Conservation (phyloP, 1,140 invertebrate genomes). For the Brachionus sp. region DNA sequence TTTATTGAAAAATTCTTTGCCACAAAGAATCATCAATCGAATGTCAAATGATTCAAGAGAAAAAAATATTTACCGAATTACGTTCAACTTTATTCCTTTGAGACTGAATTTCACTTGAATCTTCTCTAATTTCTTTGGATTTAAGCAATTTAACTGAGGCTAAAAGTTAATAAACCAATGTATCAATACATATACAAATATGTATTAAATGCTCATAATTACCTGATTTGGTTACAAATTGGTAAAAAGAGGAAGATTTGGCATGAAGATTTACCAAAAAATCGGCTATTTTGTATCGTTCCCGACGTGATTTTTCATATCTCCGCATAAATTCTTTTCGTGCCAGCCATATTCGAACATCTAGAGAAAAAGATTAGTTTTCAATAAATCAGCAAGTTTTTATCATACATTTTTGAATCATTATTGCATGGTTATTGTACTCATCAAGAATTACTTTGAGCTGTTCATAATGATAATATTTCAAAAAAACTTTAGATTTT, state of each 20-base stretch:
- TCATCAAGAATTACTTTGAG: slow-evolving; percentile 15
- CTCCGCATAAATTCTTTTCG: neutral
- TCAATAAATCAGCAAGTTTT: neutral
- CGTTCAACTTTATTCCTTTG: neutral
- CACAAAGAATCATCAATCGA: too few relatives aligned
- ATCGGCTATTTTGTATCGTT: slow-evolving; percentile 11
- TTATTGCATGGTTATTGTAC: neutral
- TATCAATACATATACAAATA: too few relatives aligned
- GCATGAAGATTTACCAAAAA: neutral
- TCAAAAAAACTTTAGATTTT: slow-evolving; percentile 41
- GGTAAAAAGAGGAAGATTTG: neutral
- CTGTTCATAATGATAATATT: slow-evolving; percentile 45
- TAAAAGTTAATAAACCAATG: slow-evolving; percentile 60
- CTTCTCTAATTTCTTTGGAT: neutral
- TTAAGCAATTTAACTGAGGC: neutral
- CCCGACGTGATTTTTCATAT: neutral
- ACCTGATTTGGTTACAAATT: slow-evolving; percentile 55
- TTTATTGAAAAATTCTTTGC: too few relatives aligned
- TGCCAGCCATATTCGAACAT: slow-evolving; percentile 27
- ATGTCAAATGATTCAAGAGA: too few relatives aligned
- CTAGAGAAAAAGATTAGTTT: neutral
- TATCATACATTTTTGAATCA: slow-evolving; percentile 43
- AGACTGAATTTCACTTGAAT: neutral
- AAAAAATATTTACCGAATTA: neutral
- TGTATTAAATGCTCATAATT: slow-evolving; percentile 65